These are phyloP conservation scores for Trachelus tabidus DNA, from an alignment of 2,888 invertebrate genomes.

Conservation along the genomic window DNA sequence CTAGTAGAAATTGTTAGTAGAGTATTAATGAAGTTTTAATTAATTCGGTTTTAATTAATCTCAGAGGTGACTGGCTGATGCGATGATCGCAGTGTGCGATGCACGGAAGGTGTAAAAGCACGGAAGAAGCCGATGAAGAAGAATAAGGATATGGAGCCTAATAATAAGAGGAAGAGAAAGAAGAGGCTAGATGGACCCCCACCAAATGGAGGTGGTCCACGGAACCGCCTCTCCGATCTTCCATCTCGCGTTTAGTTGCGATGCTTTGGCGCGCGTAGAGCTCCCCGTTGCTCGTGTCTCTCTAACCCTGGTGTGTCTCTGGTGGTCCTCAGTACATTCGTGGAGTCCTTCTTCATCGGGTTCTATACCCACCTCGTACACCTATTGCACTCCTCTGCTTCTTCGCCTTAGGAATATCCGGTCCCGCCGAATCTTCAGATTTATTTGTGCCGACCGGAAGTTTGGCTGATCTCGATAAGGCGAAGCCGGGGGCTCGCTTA, in stretches of 20 bases:
- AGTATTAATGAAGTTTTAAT: background rate
- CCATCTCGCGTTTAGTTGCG: slow-evolving; percentile 24
- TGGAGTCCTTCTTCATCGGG: slow-evolving; percentile 39
- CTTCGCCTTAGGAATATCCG: background rate
- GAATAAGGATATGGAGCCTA: background rate
- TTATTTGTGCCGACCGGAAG: background rate
- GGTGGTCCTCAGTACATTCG: slow-evolving; percentile 46
- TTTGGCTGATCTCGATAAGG: background rate
- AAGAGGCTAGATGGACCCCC: slow-evolving; percentile 5
- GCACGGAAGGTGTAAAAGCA: background rate
- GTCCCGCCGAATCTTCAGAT: background rate
- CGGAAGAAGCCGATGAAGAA: background rate
- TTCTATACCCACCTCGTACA: slow-evolving; percentile 24
- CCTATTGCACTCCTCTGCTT: slow-evolving; percentile 5
- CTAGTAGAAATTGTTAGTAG: background rate
- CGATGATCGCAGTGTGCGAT: background rate
- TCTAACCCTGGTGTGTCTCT: slow-evolving; percentile 34
- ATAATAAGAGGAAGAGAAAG: slow-evolving; percentile 1
- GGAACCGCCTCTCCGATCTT: slow-evolving; percentile 61
- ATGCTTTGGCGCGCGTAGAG: slow-evolving; percentile 48
- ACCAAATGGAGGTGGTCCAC: slow-evolving; percentile 55
- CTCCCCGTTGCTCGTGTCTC: slow-evolving; percentile 41
- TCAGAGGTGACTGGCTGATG: background rate
- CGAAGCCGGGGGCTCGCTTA: background rate
- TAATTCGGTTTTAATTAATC: background rate